These are phyloP conservation scores for Scytalopus superciliaris DNA, from an alignment of 2,113 vertebrate genomes.

Conservation along the genomic window DNA sequence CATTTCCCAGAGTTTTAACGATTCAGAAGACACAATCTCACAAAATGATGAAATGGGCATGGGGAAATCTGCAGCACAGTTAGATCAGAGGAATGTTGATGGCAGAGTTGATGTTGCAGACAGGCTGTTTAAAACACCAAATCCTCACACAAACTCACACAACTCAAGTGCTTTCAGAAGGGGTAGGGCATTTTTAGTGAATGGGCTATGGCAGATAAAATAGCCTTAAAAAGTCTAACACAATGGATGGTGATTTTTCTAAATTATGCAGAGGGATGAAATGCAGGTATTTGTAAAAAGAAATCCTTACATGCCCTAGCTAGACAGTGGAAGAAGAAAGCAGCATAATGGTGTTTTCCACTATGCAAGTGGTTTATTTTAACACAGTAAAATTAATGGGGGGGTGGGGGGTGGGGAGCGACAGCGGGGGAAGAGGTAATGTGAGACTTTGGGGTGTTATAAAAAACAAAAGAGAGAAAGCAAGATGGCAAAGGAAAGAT, in stretches of 20 bases:
- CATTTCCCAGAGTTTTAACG: slow-evolving; percentile 15
- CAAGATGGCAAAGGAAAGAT: slow-evolving; percentile 23
- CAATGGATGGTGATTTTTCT: slow-evolving; percentile 5
- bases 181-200: neutral
- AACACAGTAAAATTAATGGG: neutral
- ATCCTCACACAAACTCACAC: neutral
- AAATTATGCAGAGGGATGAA: neutral
- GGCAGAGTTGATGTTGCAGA: slow-evolving; percentile 36
- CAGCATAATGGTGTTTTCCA: slow-evolving; percentile 9
- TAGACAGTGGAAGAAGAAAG: neutral
- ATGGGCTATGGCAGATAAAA: slow-evolving; percentile 7
- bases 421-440: neutral
- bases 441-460: neutral
- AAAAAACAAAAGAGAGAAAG: slow-evolving; percentile 4
- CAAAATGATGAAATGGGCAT: neutral
- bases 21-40: slow-evolving; percentile 6
- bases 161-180: neutral
- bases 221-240: neutral
- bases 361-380: neutral
- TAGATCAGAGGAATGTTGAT: slow-evolving; percentile 31
- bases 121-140: slow-evolving; percentile 1
- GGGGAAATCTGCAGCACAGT: slow-evolving; percentile 3
- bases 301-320: neutral
- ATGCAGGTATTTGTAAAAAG: neutral
- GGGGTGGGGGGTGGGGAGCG: too few species aligned